A percentile compares a stretch with the other conserved stretches of the same genome.
These are phyloP conservation scores for Plagodis pulveraria DNA, from an alignment of 2,888 invertebrate genomes.

Conservation along the genomic window DNA sequence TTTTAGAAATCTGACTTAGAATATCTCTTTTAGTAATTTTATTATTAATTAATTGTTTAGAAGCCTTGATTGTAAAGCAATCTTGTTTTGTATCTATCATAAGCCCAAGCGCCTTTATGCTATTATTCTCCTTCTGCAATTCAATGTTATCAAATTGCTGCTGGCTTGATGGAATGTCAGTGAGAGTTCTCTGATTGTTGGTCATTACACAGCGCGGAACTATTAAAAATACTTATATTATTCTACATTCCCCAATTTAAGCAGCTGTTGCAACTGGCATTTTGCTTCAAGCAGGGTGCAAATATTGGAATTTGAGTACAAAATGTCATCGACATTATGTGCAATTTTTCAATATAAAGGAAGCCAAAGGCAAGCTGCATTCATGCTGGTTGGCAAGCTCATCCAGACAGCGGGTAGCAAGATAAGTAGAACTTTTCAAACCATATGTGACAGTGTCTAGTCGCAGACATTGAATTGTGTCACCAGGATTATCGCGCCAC, in stretches of 20 bases:
- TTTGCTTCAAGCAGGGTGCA: conserved; percentile 1
- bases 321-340: not conserved
- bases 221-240: too few species aligned
- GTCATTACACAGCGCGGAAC: too few species aligned
- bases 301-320: not conserved
- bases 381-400: conserved; percentile 18
- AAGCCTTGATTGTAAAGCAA: not conserved
- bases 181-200: not conserved
- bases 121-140: not conserved
- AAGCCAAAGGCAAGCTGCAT: not conserved
- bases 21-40: not conserved
- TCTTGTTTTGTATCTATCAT: not conserved
- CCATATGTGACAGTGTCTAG: conserved; percentile 17
- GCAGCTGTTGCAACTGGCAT: too few species aligned
- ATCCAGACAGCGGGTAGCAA: conserved; percentile 26
- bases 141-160: not conserved
- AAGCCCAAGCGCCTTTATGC: not conserved
- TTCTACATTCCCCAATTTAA: too few species aligned
- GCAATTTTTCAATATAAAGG: conserved; percentile 2
- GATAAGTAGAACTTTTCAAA: conserved; percentile 6
- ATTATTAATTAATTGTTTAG: not conserved
- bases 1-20: not conserved
- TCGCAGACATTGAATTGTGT: conserved; percentile 14
- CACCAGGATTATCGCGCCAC: conserved; percentile 16
- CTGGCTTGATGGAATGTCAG: not conserved